Conservation (phyloP, 2,797 vertebrate species). For the Gallinago nigripennis region DNA sequence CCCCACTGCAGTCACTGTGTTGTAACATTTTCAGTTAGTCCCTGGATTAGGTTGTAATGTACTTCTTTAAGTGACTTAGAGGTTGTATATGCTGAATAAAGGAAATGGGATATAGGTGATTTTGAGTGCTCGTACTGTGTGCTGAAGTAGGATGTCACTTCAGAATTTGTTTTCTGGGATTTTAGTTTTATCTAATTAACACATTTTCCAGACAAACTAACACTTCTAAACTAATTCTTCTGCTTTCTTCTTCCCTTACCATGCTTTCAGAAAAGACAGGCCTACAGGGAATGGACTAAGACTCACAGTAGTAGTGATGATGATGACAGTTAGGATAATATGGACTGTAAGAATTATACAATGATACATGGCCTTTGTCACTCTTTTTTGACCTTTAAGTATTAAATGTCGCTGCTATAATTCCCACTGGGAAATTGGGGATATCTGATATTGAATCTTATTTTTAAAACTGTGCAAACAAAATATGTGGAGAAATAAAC, state of each 20-base stretch:
- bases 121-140: neutral
- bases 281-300: slow-evolving; percentile 82
- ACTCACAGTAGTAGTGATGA: slow-evolving; percentile 84
- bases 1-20: neutral
- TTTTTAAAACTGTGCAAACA: slow-evolving; percentile 44
- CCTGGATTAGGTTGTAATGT: neutral
- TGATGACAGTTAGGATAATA: slow-evolving; percentile 80
- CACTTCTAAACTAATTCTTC: slow-evolving; percentile 75
- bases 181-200: slow-evolving; percentile 26
- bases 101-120: neutral
- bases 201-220: slow-evolving; percentile 56
- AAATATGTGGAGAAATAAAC: slow-evolving; percentile 12
- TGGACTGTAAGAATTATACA: slow-evolving; percentile 55
- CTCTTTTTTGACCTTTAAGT: slow-evolving; percentile 31
- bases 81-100: neutral
- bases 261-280: slow-evolving; percentile 90
- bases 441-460: slow-evolving; percentile 29
- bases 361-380: slow-evolving; percentile 51
- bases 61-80: neutral
- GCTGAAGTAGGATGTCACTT: slow-evolving; percentile 25
- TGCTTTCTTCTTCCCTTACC: slow-evolving; percentile 81
- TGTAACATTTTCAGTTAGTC: neutral
- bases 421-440: neutral
- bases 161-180: slow-evolving; percentile 1
- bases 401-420: slow-evolving; percentile 36